phyloP scores from a whole-genome alignment of 2,797 vertebrate species.

The Oceanodroma leucorhoa region DNA sequence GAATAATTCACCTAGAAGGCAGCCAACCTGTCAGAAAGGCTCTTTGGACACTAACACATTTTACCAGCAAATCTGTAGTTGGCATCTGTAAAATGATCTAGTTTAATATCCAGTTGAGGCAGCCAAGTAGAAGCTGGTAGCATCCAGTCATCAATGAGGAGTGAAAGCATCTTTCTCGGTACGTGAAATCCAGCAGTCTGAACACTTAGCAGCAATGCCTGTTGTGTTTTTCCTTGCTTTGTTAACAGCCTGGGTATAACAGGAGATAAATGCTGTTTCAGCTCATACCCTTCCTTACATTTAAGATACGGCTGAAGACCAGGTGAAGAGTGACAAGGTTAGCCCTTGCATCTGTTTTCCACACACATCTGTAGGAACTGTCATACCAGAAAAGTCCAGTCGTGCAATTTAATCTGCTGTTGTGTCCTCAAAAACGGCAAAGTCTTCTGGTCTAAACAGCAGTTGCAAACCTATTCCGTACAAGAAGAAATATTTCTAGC shows the following conservation, averaged over 20 bases:
- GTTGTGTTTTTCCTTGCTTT: neutral
- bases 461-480: rapidly evolving
- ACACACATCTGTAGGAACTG: neutral
- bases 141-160: neutral
- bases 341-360: neutral
- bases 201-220: neutral
- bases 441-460: neutral
- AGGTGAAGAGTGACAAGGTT: neutral
- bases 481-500: neutral
- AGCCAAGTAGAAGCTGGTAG: neutral
- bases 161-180: neutral
- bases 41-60: neutral
- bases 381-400: neutral
- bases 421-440: neutral
- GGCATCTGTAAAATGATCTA: neutral
- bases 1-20: neutral
- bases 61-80: neutral
- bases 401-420: neutral
- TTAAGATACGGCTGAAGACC: neutral
- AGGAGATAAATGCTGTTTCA: neutral
- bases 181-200: rapidly evolving
- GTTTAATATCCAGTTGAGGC: neutral
- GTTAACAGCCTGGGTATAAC: neutral
- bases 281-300: neutral
- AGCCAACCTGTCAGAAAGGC: neutral